Base-by-base conservation (phyloP, 2,888 invertebrate genomes). In the Eupithecia inturbata region DNA sequence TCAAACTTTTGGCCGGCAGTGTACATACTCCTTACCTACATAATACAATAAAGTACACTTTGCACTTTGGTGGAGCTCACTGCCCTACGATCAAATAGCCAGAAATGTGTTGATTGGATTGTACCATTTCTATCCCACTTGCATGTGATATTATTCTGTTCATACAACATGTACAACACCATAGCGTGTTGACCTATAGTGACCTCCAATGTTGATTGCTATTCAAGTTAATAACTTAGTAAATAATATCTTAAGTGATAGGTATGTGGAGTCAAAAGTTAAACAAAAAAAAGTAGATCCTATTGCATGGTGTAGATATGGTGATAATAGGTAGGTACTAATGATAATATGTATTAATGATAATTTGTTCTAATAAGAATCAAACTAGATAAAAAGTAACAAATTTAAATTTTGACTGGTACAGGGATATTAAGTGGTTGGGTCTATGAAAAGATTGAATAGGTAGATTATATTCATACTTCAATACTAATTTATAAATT, bases 161-260 rank as follows among this genome's bases (percentile, higher is more conserved):
- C 14, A 22, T 26, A 66, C 36, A 53, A 72, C 63, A 62, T 12
- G 36, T 26, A 66, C 36, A 53, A 72, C 63, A 62, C 70, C 70
- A 72, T 67, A 45, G 33, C 41, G 53, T 57, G 33, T 60, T 84
- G 84, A 84, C 81, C 83, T 82, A 80, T 78, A 72, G 76, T 83
- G 84, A 84, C 85, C 84, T 82, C 78, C 74, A 81, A 10, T 78
- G 45, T 68, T 73, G 26, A 73, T 70, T 62, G 31, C 16, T 63
- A 36, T 72, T 9, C 33, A 31, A 71, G 60, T 67, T 31, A 3
- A 62, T 19, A 62, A 31, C 31, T 62, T 62, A 62, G 31, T 62
- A 19, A 31, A 31, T 19, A 22, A 19, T 31, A 31, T 28, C 1
- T 3, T 26, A 22, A 0, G 4, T 53, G 10, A 22, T 26, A 57